A percentile compares a stretch with the other conserved stretches of the same genome.
These are phyloP conservation scores for Brachionus plicatilis DNA, from an alignment of 1,140 invertebrate genomes.

Conservation along the genomic window DNA sequence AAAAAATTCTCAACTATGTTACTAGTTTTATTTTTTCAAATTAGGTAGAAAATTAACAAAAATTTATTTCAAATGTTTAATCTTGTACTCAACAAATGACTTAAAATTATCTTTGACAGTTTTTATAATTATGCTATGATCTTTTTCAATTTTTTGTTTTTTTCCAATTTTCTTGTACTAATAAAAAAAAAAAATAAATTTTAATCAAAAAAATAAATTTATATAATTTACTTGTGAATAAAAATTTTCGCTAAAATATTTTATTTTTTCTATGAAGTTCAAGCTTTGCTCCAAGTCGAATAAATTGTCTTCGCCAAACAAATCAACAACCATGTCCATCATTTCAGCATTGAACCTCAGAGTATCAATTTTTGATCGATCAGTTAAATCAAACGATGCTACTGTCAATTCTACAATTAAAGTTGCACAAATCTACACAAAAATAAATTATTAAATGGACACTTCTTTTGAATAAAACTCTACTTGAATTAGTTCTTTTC, in stretches of 20 bases:
- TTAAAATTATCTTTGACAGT: conserved; percentile 38
- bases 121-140: conserved; percentile 29
- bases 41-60: not conserved
- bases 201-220: not conserved
- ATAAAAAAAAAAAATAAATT: not conserved
- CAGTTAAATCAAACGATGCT: conserved; percentile 5
- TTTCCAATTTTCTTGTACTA: conserved; percentile 14
- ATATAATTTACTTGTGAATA: not conserved
- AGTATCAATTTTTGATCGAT: conserved; percentile 13
- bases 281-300: not conserved
- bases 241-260: conserved; percentile 28
- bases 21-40: not conserved
- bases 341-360: conserved; percentile 10
- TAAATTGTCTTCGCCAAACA: conserved; percentile 34
- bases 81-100: conserved; percentile 38
- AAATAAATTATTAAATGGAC: not conserved
- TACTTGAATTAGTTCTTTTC: not conserved
- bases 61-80: conserved; percentile 30
- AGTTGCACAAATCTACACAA: not conserved
- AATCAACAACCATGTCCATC: conserved; percentile 5
- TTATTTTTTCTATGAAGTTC: conserved; percentile 3
- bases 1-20: not conserved
- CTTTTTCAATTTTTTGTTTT: conserved; percentile 33
- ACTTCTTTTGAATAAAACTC: not conserved
- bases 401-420: not conserved